These are phyloP conservation scores for Petaurus breviceps DNA, from an alignment of 2,113 vertebrate species.

Conservation along the genomic window DNA sequence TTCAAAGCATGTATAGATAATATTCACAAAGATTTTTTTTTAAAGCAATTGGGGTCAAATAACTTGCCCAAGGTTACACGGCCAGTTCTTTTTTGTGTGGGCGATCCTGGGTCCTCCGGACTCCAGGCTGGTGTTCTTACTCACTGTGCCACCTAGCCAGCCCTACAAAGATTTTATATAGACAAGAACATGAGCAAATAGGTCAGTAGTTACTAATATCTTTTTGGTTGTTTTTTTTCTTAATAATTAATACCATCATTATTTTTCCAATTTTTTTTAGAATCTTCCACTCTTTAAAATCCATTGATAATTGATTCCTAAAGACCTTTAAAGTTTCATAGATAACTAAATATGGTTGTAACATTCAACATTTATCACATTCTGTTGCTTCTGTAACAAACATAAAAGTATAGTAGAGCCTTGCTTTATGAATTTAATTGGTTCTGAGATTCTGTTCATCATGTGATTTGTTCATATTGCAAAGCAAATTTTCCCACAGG, in stretches of 20 bases:
- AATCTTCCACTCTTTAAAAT: background rate
- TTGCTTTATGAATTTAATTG: too few species aligned
- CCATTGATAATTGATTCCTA: background rate
- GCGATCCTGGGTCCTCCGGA: too few species aligned
- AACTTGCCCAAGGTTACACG: too few species aligned
- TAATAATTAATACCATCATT: background rate
- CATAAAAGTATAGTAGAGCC: background rate
- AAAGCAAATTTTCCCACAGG: too few species aligned
- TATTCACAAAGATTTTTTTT: background rate
- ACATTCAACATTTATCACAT: background rate
- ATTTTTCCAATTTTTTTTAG: background rate
- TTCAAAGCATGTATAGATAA: background rate
- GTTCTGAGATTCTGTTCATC: too few species aligned
- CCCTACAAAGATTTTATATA: background rate
- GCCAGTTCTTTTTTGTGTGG: too few species aligned
- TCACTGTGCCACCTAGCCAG: too few species aligned
- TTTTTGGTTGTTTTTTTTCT: background rate
- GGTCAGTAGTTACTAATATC: background rate
- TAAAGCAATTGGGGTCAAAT: too few species aligned
- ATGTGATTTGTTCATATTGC: too few species aligned
- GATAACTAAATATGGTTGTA: background rate
- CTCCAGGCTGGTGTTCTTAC: too few species aligned
- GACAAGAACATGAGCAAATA: background rate
- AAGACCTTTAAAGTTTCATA: background rate
- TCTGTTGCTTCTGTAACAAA: background rate